Evolutionary conservation across 2,888 invertebrate species (phyloP).

Genomic region (Limenitis camilla): DNA sequence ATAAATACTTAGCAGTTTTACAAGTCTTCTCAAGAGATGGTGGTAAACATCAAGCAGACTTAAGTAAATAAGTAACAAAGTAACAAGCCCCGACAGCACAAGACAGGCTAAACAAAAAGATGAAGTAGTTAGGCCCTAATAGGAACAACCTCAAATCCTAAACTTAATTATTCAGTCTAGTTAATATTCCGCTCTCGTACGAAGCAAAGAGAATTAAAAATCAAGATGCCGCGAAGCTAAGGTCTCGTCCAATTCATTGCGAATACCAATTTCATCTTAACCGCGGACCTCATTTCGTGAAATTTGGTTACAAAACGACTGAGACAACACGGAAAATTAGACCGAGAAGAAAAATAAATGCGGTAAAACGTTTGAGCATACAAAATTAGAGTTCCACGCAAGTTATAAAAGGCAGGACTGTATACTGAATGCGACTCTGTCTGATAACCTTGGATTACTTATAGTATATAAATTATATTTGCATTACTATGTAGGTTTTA

Average conservation of each 20-base stretch:
- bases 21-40: neutral
- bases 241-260: conserved; percentile 53
- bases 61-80: too few relatives aligned
- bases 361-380: conserved; percentile 64
- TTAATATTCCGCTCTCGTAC: conserved; percentile 47
- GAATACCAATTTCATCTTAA: conserved; percentile 69
- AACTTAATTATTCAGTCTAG: conserved; percentile 33
- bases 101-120: conserved; percentile 2
- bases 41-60: neutral
- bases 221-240: conserved; percentile 38
- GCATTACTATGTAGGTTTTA: too few relatives aligned
- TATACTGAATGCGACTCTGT: conserved; percentile 16
- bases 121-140: conserved; percentile 5
- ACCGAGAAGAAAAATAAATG: conserved; percentile 72
- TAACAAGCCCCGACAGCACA: neutral
- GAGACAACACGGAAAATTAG: conserved; percentile 72
- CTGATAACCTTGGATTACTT: conserved; percentile 13
- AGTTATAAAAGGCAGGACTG: conserved; percentile 16
- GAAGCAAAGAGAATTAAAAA: conserved; percentile 54
- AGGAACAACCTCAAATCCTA: conserved; percentile 4
- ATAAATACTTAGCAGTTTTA: too few relatives aligned
- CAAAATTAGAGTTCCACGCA: conserved; percentile 51
- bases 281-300: conserved; percentile 64
- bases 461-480: too few relatives aligned
- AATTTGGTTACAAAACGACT: conserved; percentile 71